Evolutionary conservation across 2,113 vertebrate species (phyloP), one percentile per base, ranked within the genome.

Genomic region (Tonatia bakeri): DNA sequence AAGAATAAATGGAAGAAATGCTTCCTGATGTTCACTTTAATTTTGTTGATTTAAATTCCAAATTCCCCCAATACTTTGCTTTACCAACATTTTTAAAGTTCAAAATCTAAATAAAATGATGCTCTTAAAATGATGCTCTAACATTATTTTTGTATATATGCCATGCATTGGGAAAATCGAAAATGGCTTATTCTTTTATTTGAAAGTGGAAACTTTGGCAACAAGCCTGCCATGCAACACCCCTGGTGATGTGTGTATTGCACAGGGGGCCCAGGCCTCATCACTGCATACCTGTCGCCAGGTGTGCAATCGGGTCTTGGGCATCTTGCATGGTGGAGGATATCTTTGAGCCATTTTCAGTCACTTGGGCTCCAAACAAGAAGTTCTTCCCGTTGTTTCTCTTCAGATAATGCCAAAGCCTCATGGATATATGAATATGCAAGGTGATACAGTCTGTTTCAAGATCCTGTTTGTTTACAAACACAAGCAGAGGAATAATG

Each of bases 391-490:
- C 98, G 45, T 98, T 88, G 0, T 99, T 99, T 1, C 99, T 98
- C 97, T 45, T 99, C 98, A 0, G 98, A 99, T 77, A 99, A 98
- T 1, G 98, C 97, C 98, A 99, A 97, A 31, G 99, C 98, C 2
- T 99, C 99, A 0, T 99, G 99, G 96, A 99, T 99, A 5, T 61
- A 61, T 3, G 26, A 61, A 84, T 99, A 99, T 0, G 99, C 99
- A 98, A 99, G 99, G 96, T 98, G 96, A 93, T 98, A 93, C 98
- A 99, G 54, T 56, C 99, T 16, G 98, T 98, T 33, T 99, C 89
- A 0, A 99, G 97, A 96, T 99, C 99, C 99, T 99, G 99, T 96
- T 99, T 99, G 98, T 99, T 99, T 98, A 99, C 99, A 94, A 99
- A 99, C 36, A 99, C 98, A 96, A 99, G 99, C 54, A 99, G 94